These are phyloP conservation scores for Heteronetta atricapilla DNA, from an alignment of 2,113 vertebrate genomes.

Conservation along the genomic window DNA sequence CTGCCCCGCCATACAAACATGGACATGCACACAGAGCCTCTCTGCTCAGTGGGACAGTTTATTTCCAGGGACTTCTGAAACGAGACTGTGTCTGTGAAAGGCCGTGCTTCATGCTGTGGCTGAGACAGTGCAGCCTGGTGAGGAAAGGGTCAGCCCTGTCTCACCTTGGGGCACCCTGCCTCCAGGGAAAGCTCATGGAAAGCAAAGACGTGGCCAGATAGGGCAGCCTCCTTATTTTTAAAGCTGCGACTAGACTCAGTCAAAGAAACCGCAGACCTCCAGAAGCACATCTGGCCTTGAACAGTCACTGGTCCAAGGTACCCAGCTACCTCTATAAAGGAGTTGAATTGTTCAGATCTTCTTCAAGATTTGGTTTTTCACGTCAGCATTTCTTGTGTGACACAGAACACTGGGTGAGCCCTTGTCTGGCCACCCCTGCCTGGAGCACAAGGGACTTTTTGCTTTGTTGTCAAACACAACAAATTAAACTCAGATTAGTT, in stretches of 20 bases:
- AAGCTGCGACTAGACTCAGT: background rate
- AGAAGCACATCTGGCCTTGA: background rate
- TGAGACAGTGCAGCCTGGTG: background rate
- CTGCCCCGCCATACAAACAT: background rate
- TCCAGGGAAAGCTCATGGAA: background rate
- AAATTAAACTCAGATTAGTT: background rate
- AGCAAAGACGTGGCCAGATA: background rate
- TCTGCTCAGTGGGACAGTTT: background rate
- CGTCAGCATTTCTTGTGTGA: background rate
- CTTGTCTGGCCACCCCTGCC: background rate
- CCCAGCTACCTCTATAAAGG: background rate
- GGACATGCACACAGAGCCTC: rapidly evolving
- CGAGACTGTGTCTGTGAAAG: background rate
- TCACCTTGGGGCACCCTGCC: background rate
- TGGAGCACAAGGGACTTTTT: background rate
- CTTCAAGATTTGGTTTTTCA: background rate
- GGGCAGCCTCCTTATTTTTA: background rate
- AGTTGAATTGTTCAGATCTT: background rate
- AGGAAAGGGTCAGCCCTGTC: background rate
- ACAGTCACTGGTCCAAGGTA: background rate
- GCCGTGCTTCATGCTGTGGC: background rate
- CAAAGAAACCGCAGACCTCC: background rate
- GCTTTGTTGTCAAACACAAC: background rate
- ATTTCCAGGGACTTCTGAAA: background rate
- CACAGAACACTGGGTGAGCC: background rate